A percentile compares a stretch with the other conserved stretches of the same genome.
Conservation (phyloP, 2,797 vertebrate species). For the Sphenodon punctatus region DNA sequence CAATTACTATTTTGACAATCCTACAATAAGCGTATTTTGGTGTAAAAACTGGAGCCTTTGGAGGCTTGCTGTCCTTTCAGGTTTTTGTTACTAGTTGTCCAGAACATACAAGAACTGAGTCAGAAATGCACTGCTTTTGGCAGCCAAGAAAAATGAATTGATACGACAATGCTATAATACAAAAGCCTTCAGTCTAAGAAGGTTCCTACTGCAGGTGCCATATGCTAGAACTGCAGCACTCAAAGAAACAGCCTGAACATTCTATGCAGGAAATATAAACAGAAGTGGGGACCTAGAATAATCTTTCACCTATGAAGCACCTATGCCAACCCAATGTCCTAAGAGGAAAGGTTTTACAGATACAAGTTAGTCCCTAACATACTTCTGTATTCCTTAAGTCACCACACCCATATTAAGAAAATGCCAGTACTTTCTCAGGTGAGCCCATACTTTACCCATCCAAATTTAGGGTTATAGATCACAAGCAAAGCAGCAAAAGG, state of each 20-base stretch:
- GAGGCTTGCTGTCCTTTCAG: background rate
- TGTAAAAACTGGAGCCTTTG: background rate
- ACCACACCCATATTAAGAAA: slow-evolving; percentile 49
- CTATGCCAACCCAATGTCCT: slow-evolving; percentile 35
- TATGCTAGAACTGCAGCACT: background rate
- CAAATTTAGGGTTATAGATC: slow-evolving; percentile 54
- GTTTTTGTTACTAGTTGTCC: fast-evolving
- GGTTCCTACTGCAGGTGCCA: background rate
- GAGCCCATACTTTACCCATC: slow-evolving; percentile 29
- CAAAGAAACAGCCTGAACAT: background rate
- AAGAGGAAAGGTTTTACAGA: slow-evolving; percentile 55
- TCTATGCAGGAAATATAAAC: slow-evolving; percentile 46
- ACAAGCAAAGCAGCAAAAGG: slow-evolving; percentile 52
- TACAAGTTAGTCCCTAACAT: slow-evolving; percentile 42
- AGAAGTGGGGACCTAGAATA: slow-evolving; percentile 12
- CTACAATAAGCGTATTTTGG: background rate
- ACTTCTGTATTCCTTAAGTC: slow-evolving; percentile 37
- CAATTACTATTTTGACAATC: background rate
- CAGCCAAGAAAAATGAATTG: background rate
- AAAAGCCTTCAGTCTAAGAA: background rate
- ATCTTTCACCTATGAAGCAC: slow-evolving; percentile 39
- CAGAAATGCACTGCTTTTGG: background rate
- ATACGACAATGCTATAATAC: fast-evolving
- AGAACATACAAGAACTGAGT: fast-evolving
- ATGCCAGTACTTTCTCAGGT: slow-evolving; percentile 24